Evolutionary conservation across 2,888 invertebrate species (phyloP), one percentile per base, ranked within the genome.

Genomic region (Dermolepida albohirtum): DNA sequence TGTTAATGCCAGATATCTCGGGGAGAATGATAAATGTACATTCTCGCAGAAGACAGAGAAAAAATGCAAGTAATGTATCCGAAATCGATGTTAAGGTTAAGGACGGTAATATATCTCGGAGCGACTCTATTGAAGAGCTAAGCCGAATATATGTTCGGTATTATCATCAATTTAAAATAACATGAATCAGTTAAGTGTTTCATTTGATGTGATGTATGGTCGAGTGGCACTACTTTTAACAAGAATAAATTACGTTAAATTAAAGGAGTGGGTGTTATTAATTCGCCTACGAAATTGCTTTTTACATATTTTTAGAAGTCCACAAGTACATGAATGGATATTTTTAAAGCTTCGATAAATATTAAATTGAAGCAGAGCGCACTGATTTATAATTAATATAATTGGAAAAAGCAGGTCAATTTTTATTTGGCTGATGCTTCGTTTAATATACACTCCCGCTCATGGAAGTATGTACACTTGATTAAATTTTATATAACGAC

Each of bases 81-180:
- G 29, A 59, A 59, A 59, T 44, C 59, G 59, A 59, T 44, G 59
- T 44, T 44, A 34, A 59, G 59, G 59, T 59, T 59, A 59, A 59
- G 29, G 44, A 59, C 44, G 29, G 59, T 47, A 59, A 59, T 59
- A 40, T 59, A 27, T 59, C 59, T 59, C 44, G 17, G 10, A 27
- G 14, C 54, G 22, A 41, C 55, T 59, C 29, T 44, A 59, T 59
- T 44, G 59, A 27, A 14, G 44, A 59, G 59, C 44, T 59, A 59
- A 44, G 44, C 44, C 41, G 29, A 29, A 29, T 27, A 44, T 59
- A 59, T 59, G 59, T 59, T 8, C 44, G 27, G 29, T 59, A 59
- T 59, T 59, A 59, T 59, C 59, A 44, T 59, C 59, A 59, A 59
- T 59, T 59, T 59, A 44, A 59, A 59, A 47, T 59, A 59, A 59